Percentiles rank a stretch among this genome's conserved stretches.
Evolutionary conservation across 2,888 invertebrate genomes (phyloP).

Genomic region (Nasonia oneida): DNA sequence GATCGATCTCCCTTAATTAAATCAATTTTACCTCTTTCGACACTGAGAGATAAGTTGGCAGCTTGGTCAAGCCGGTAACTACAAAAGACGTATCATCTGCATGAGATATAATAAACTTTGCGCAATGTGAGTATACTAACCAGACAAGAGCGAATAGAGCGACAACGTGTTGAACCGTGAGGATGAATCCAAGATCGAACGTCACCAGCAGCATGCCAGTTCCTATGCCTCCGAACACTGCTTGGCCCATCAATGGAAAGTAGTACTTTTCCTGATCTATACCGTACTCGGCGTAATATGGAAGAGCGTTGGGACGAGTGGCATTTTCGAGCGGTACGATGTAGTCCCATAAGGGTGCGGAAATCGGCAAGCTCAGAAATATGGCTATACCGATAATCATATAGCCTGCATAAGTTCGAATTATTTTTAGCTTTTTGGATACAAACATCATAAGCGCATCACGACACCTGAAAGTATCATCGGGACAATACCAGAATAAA

Average conservation of each 20-base stretch:
- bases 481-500: background rate
- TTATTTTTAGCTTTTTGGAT: background rate
- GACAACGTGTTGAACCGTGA: slow-evolving; percentile 19
- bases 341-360: slow-evolving; percentile 15
- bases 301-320: slow-evolving; percentile 25
- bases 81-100: background rate
- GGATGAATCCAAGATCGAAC: slow-evolving; percentile 33
- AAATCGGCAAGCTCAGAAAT: background rate
- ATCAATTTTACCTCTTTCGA: background rate
- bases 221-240: slow-evolving; percentile 18
- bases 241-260: slow-evolving; percentile 35
- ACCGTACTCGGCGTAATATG: slow-evolving; percentile 48
- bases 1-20: background rate
- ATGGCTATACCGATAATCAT: background rate
- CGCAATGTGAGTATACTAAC: background rate
- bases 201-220: slow-evolving; percentile 16
- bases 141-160: slow-evolving; percentile 24
- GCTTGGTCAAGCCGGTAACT: slow-evolving; percentile 25
- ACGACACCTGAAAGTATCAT: background rate
- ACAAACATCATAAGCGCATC: background rate
- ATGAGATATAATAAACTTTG: background rate
- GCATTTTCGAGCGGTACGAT: slow-evolving; percentile 28
- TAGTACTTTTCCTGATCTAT: slow-evolving; percentile 43
- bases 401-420: background rate
- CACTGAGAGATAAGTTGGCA: background rate